Percentiles rank a stretch among this genome's conserved stretches.
Evolutionary conservation across 2,113 vertebrate genomes (phyloP).

Genomic region (Candoia aspera): DNA sequence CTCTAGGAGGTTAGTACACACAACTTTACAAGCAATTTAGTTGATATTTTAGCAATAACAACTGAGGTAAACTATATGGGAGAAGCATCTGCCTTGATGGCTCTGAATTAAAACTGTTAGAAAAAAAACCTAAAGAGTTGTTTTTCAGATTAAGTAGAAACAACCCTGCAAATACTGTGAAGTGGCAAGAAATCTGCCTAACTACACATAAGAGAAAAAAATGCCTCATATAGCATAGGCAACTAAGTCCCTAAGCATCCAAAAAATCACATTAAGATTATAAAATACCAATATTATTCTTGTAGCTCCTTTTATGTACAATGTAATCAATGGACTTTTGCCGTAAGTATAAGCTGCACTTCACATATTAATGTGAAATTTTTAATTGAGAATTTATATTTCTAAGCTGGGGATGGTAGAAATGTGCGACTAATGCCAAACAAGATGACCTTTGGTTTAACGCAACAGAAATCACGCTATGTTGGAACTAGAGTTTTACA

Average conservation of each 20-base stretch:
- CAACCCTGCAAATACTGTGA: background rate
- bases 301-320: background rate
- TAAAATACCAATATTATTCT: background rate
- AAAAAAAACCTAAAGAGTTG: background rate
- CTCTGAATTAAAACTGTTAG: background rate
- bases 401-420: background rate
- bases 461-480: background rate
- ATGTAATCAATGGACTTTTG: background rate
- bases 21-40: background rate
- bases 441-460: background rate
- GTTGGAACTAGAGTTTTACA: background rate
- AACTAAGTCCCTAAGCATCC: background rate
- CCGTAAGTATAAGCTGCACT: background rate
- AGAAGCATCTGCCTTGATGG: background rate
- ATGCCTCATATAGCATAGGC: background rate
- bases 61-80: background rate
- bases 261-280: background rate
- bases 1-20: background rate
- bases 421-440: background rate
- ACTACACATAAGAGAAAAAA: background rate
- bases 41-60: background rate
- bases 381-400: background rate
- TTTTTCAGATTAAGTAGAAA: background rate
- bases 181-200: background rate
- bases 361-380: background rate